Evolutionary conservation across 2,113 vertebrate genomes (phyloP), one percentile per base, ranked within the genome.

Genomic region (Leiothrix lutea): DNA sequence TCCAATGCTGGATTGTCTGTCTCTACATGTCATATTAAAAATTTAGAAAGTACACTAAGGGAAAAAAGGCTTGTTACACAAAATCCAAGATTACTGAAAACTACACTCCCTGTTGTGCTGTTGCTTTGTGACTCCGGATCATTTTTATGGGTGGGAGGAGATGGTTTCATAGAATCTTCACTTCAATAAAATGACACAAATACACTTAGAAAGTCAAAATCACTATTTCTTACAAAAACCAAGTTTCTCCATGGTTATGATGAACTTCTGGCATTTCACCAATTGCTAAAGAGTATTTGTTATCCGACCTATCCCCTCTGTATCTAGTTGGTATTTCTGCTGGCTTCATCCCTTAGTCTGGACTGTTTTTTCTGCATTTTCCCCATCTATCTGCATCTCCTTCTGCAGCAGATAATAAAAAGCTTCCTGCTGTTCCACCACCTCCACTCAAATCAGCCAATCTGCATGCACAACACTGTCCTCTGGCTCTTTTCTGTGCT

Each of bases 361-460:
- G 45, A 53, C 14, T 45, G 44, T 3, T 8, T 79, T 50, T 78
- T 66, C 82, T 60, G 44, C 57, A 23, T 80, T 90, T 72, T 42
- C 65, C 57, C 38, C 57, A 71, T 87, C 45, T 72, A 69, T 80
- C 74, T 64, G 31, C 33, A 18, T 82, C 81, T 93, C 45, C n/a
- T 86, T 61, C 58, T 79, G 61, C 82, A 94, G 74, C 36, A 90
- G 81, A 90, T 94, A 91, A 93, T 75, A 85, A 94, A 95, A 96
- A 69, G 57, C 66, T 91, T 96, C 90, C 90, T 94, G 70, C n/a
- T 69, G n/a, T 88, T 82, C 36, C 42, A 96, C 57, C 66, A 88
- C 50, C 88, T 96, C 94, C 74, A 74, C 85, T 90, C 53, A 64
- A 51, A 92, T 54, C 88, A 94, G 66, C 78, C 79, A 61, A 80